Base-by-base conservation (phyloP, 1,140 invertebrate species). In the Halesus radiatus region DNA sequence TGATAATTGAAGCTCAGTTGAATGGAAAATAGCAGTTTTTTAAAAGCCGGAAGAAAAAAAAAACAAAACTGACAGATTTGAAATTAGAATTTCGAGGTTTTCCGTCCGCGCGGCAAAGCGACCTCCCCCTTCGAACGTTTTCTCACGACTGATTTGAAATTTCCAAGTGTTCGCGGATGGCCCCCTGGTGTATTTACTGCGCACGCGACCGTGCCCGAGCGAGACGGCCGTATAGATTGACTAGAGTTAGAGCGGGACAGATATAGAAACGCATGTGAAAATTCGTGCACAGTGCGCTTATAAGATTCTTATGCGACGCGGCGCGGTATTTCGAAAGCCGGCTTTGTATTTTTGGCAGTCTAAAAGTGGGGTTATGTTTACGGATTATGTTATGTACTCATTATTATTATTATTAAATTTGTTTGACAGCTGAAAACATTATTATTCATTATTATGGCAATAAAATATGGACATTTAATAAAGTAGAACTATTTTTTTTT, bases 121-220 rank as follows among this genome's bases (percentile, higher is more conserved):
- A 53, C 76, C 52, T 16, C 20, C n/a, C 76, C 23, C 68, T 6
- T 3, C 37, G 16, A 45, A n/a, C 15, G 32, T 50, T 68, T 32
- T 50, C 54, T 73, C 80, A 73, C 76, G 75, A 81, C 80, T 81
- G 80, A 76, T 81, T 56, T 53, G 6, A 37, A 79, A 53, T 78
- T 23, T 26, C 58, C 16, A 32, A 62, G 16, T 45, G 23, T 76
- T 54, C 53, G 52, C 37, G 37, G 37, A 50, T 53, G 50, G 18
- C 16, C 32, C 8, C 52, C 22, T n/a, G 64, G n/a, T n/a, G 60
- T 56, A 22, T 45, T 60, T 20, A 78, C 32, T 78, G 80, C 80
- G 80, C 80, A 81, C 80, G 64, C 73, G 80, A 81, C 80, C 72
- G 80, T 13, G 75, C 22, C 68, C 50, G 76, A 78, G 54, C 54